Base-by-base conservation (phyloP, 2,888 invertebrate species). In the Aphidius colemani region DNA sequence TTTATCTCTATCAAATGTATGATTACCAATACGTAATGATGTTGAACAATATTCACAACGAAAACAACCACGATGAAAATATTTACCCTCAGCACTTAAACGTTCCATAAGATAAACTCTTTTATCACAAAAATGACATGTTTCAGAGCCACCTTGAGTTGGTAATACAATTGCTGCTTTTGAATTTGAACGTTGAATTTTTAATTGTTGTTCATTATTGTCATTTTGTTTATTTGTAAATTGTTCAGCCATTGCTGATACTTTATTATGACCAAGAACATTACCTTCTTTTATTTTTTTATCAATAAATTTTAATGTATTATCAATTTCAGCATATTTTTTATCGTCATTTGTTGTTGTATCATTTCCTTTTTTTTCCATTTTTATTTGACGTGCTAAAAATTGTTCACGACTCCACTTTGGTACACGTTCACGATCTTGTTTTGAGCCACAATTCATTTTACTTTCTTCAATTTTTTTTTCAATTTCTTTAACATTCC, bases 61-160 rank as follows among this genome's bases (percentile, higher is more conserved):
- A 85, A 98, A 94, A 84, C 98, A 98, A 53, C 92, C 91, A 64
- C 96, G 89, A 84, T 98, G 97, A 81, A 97, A 89, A 77, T 93
- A 93, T 75, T 93, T 87, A 11, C 95, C 95, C 85, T 95, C 94
- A 4, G 96, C 94, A 53, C 89, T 91, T 69, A 96, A 88, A 69
- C 94, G 88, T 83, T 98, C 97, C 86, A 97, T 95, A 41, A 97
- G 88, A 82, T 98, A 98, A 61, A 98, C 97, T 53, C 94, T 88
- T 82, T 93, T 92, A 61, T 90, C 89, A 84, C 98, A 98, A 84
- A 96, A 95, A 85, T 90, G 94, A 84, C 90, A 95, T 75, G 86
- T 86, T 81, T 93, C 92, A 8, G 90, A 90, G 62, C 88, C 88
- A 64, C 88, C 88, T 80, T 88, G 88, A 56, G 87, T 85, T 59